Conservation (phyloP, 2,113 vertebrate species). For the Elanoides forficatus region DNA sequence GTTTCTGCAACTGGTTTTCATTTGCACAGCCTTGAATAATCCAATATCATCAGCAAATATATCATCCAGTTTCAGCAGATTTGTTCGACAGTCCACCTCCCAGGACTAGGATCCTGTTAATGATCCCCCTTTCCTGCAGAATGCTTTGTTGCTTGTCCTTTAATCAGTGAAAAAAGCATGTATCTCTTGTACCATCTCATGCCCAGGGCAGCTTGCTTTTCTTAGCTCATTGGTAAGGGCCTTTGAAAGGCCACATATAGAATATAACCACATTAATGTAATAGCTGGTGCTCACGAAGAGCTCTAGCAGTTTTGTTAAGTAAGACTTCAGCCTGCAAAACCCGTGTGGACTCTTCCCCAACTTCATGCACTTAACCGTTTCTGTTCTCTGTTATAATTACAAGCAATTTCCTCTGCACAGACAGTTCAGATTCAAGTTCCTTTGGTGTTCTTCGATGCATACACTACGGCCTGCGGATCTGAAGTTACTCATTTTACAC, state of each 20-base stretch:
- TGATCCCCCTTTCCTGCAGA: neutral
- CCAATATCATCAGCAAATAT: neutral
- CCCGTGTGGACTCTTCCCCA: neutral
- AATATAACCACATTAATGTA: neutral
- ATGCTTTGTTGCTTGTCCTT: neutral
- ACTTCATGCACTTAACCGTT: neutral
- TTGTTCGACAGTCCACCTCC: neutral
- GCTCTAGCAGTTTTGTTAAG: neutral
- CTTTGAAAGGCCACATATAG: neutral
- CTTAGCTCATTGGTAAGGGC: neutral
- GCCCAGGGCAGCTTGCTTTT: neutral
- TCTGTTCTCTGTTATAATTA: neutral
- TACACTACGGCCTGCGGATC: accelerated
- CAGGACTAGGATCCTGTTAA: neutral
- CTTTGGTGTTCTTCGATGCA: neutral
- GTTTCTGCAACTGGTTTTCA: neutral
- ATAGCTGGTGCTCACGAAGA: neutral
- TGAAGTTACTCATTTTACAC: neutral
- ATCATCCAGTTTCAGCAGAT: neutral
- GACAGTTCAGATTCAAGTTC: neutral
- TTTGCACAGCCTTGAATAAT: neutral
- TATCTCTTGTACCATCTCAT: neutral
- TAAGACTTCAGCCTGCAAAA: neutral
- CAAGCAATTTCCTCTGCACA: neutral
- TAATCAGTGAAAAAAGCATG: neutral